These are phyloP conservation scores for Caenorhabditis plicata DNA, from an alignment of 2,888 invertebrate genomes.

Conservation along the genomic window DNA sequence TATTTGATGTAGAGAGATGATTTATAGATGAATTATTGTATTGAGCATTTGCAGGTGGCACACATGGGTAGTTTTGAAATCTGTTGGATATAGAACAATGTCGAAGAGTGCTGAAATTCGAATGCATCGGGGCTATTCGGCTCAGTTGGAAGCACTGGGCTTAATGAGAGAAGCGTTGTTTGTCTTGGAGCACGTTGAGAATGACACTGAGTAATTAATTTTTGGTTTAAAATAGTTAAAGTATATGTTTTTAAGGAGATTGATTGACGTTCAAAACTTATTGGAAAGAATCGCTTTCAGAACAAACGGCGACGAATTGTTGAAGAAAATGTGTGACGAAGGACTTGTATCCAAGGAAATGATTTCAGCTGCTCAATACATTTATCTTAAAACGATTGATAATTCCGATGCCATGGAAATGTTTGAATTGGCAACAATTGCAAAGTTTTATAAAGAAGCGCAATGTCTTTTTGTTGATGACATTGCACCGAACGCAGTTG, in stretches of 20 bases:
- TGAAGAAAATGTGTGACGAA: slow-evolving; percentile 16
- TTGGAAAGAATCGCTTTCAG: slow-evolving; percentile 29
- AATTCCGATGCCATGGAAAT: too few relatives aligned
- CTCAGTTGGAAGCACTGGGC: slow-evolving; percentile 28
- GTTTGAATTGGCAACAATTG: slow-evolving; percentile 31
- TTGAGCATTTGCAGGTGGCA: too few relatives aligned
- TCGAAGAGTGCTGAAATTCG: slow-evolving; percentile 32
- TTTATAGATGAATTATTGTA: too few relatives aligned
- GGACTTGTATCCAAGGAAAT: slow-evolving; percentile 30
- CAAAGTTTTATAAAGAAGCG: slow-evolving; percentile 18
- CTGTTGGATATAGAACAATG: slow-evolving; percentile 41
- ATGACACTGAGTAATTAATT: slow-evolving; percentile 41
- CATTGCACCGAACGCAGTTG: slow-evolving; percentile 44
- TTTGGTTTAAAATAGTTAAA: background rate
- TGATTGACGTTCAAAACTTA: slow-evolving; percentile 8
- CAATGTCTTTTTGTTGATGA: slow-evolving; percentile 36
- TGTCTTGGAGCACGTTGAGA: slow-evolving; percentile 42
- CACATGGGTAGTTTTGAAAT: slow-evolving; percentile 39
- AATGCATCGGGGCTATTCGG: slow-evolving; percentile 36
- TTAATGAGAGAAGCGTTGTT: slow-evolving; percentile 37
- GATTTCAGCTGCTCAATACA: slow-evolving; percentile 41
- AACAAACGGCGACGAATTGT: slow-evolving; percentile 6
- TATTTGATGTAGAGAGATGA: too few relatives aligned
- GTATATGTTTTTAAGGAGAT: slow-evolving; percentile 11
- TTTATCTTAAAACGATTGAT: slow-evolving; percentile 31